Evolutionary conservation across 2,113 vertebrate genomes (phyloP), one percentile per base, ranked within the genome.

Genomic region (Boulengeromyrus knoepffleri): DNA sequence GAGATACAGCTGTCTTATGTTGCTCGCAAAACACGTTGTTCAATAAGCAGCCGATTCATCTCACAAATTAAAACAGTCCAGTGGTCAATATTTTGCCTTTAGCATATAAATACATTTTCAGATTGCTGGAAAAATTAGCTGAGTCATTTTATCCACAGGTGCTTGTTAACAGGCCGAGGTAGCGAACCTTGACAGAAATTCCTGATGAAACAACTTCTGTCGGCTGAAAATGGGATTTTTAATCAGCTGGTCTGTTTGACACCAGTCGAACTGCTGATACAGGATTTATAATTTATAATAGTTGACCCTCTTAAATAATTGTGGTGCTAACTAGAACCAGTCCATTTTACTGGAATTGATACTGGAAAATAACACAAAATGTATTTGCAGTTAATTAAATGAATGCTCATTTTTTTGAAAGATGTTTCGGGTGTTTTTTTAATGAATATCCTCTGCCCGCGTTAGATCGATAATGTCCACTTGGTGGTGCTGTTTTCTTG

Each of bases 391-490:
- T 66, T 66, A 2, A 24, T 3, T 5, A 56, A 56, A 66, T 66
- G 3, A 31, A 27, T 66, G 9, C 9, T 66, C 8, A 10, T 62
- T 62, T 27, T n/a, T 58, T 62, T 27, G 0, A 62, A 62, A 27
- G 24, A 62, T 10, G 24, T n/a, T 66, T 66, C n/a, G 0, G 10
- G 31, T 47, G 1, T 6, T 74, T 39, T 70, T 39, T 15, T 77
- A 2, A 77, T 19, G 5, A 77, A 77, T 39, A 1, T 17, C 70
- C 0, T 39, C 15, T 77, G 36, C 12, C 2, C 31, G 17, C 5
- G 5, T 39, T 39, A 89, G 92, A 89, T 45, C 83, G 21, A 85
- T 49, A 85, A n/a, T 13, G 39, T 85, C 83, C 46, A 49, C 83
- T 47, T 85, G 83, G 83, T 17, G 74, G 36, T 7, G 74, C 74